phyloP scores from a whole-genome alignment of 1,140 invertebrate genomes.

The Drosophila hydei region DNA sequence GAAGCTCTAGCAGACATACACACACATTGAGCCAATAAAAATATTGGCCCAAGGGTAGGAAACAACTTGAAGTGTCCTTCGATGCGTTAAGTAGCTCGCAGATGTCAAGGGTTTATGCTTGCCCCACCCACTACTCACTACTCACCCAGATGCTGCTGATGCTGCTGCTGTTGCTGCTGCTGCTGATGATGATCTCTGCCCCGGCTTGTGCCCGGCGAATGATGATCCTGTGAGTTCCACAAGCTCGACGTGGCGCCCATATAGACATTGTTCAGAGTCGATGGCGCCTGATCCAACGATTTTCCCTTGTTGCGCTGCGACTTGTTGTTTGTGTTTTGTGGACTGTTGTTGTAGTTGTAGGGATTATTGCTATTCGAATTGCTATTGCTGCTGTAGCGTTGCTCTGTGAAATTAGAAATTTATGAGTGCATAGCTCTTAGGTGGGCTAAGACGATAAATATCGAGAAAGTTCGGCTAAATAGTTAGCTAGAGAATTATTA shows the following conservation, averaged over 20 bases:
- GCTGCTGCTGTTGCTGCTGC: conserved; percentile 59
- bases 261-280: conserved; percentile 70
- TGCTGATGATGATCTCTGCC: conserved; percentile 71
- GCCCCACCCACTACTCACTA: conserved; percentile 1
- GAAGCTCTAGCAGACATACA: conserved; percentile 20
- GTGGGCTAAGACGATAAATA: neutral
- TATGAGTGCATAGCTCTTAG: neutral
- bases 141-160: conserved; percentile 65
- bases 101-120: conserved; percentile 13
- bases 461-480: neutral
- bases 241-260: conserved; percentile 76
- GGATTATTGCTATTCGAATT: conserved; percentile 66
- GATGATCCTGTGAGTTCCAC: conserved; percentile 78
- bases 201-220: conserved; percentile 39
- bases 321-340: conserved; percentile 61
- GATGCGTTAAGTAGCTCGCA: conserved; percentile 30
- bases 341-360: conserved; percentile 45
- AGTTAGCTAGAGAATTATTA: too few relatives aligned
- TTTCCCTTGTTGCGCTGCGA: conserved; percentile 67
- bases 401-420: conserved; percentile 49
- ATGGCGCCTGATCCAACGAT: conserved; percentile 51
- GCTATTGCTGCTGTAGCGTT: conserved; percentile 75
- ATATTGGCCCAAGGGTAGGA: conserved; percentile 42
- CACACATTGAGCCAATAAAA: conserved; percentile 37
- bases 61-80: conserved; percentile 38